Evolutionary conservation across 2,888 invertebrate species (phyloP), one percentile per base, ranked within the genome.

Genomic region (Liodrosophila aerea): DNA sequence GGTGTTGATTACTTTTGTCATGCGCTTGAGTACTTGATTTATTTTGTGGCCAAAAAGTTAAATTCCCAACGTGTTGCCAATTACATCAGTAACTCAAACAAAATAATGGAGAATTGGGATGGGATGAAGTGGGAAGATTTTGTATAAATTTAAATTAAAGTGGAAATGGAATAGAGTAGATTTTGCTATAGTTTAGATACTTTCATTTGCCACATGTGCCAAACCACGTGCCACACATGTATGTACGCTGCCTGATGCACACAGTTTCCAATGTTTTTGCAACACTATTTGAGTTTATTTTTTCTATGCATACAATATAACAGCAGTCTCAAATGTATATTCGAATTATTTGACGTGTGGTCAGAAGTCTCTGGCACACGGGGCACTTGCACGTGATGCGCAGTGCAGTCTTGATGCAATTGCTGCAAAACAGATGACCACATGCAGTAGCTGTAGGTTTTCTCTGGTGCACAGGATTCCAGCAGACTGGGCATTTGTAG

Each of bases 351-450:
- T 60, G 36, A 9, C 34, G 41, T 1, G 16, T 43, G 9, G 61
- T 44, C 15, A 73, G 39, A 7, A 27, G 12, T n/a, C 37, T 36
- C 12, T 73, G 64, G 50, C 75, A 80, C 0, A 76, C 41, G 7
- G 81, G 77, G 4, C 73, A 80, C 9, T 63, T 73, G 30, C 39
- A 45, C 8, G 64, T 30, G 18, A 44, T 27, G 18, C 49, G 36
- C 7, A 80, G 9, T 3, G 77, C 73, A 1, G 49, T 22, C n/a
- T 7, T 46, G 1, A 75, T 73, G 43, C 75, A 80, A 22, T 40
- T 18, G 11, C 37, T 43, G 52, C 75, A 80, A 4, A 73, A 80
- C 1, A 75, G 70, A 56, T 75, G 75, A 0, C 75, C 81, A 37
- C 75, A 75, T 0, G 27, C 18, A 37, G 76, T 80, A 4, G 81